phyloP scores from a whole-genome alignment of 1,140 invertebrate genomes.

The Hyposmocoma kahamanoa region DNA sequence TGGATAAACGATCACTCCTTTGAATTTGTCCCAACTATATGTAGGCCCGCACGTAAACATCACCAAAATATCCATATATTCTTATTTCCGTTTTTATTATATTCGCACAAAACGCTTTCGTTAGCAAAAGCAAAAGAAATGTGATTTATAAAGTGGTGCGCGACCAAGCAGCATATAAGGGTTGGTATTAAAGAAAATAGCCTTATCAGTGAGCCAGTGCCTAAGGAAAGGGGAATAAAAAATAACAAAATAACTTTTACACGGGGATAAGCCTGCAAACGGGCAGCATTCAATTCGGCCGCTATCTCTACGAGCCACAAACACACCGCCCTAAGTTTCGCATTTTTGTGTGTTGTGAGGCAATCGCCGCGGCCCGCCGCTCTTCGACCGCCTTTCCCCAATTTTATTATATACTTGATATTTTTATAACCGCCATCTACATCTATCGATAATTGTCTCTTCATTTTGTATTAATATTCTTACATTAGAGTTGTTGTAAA shows the following conservation, averaged over 20 bases:
- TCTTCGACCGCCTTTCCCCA: not conserved
- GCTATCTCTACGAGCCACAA: constrained; percentile 39
- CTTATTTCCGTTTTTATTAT: constrained; percentile 1
- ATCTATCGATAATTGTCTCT: not conserved
- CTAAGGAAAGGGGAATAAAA: constrained; percentile 24
- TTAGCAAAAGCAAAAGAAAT: constrained; percentile 11
- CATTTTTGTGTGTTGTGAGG: constrained; percentile 20
- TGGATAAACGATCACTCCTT: too few species aligned
- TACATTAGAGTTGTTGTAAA: too few species aligned
- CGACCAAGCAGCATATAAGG: constrained; percentile 14
- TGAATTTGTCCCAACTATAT: too few species aligned
- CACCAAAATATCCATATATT: too few species aligned
- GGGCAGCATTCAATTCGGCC: constrained; percentile 46
- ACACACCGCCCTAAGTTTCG: constrained; percentile 36
- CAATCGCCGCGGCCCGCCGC: constrained; percentile 5
- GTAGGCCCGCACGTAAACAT: too few species aligned
- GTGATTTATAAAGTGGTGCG: constrained; percentile 5
- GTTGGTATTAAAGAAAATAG: constrained; percentile 25
- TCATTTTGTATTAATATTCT: not conserved
- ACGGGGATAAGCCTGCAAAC: constrained; percentile 43
- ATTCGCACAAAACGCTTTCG: constrained; percentile 18
- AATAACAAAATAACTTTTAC: constrained; percentile 41
- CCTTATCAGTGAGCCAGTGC: constrained; percentile 20
- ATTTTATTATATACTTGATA: not conserved
- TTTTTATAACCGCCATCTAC: not conserved